A percentile compares a stretch with the other conserved stretches of the same genome.
These are phyloP conservation scores for Aplysina aerophoba DNA, from an alignment of 37 sponge, comb jelly and placozoan genomes.

Conservation along the genomic window DNA sequence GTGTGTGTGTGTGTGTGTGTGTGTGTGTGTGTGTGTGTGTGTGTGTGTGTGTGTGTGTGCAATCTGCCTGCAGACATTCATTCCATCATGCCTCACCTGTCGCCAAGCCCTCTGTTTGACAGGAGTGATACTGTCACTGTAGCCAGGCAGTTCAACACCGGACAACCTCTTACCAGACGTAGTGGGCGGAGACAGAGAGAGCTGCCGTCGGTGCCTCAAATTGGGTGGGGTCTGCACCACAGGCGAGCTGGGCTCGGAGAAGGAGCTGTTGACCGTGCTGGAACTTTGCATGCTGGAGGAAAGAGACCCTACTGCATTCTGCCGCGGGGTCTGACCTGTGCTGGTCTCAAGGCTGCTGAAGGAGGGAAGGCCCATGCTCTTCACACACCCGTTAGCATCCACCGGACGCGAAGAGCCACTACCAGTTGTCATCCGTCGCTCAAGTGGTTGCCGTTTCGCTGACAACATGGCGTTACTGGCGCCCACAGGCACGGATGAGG, in stretches of 20 bases:
- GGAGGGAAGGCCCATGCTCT: constrained; percentile 19
- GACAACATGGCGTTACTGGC: too few species aligned
- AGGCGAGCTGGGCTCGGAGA: constrained; percentile 26
- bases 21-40: background rate
- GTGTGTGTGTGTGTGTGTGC: background rate
- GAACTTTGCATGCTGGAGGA: background rate
- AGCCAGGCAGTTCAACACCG: background rate
- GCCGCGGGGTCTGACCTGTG: background rate
- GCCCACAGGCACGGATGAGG: background rate
- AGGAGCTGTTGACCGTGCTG: background rate
- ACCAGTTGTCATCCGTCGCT: too few species aligned
- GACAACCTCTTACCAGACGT: background rate
- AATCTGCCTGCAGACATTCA: too few species aligned
- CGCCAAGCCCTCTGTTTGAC: background rate
- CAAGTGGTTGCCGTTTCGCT: too few species aligned
- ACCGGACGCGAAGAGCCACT: background rate
- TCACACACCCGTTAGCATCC: background rate
- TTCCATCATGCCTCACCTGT: background rate
- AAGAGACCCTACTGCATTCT: background rate
- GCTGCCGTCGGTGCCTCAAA: background rate
- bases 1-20: constrained; percentile 12
- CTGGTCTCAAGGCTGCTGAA: background rate
- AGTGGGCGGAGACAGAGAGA: constrained; percentile 14
- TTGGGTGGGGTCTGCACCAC: background rate
- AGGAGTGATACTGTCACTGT: background rate